phyloP scores from a whole-genome alignment of 2,113 vertebrate genomes.

The Python bivittatus region DNA sequence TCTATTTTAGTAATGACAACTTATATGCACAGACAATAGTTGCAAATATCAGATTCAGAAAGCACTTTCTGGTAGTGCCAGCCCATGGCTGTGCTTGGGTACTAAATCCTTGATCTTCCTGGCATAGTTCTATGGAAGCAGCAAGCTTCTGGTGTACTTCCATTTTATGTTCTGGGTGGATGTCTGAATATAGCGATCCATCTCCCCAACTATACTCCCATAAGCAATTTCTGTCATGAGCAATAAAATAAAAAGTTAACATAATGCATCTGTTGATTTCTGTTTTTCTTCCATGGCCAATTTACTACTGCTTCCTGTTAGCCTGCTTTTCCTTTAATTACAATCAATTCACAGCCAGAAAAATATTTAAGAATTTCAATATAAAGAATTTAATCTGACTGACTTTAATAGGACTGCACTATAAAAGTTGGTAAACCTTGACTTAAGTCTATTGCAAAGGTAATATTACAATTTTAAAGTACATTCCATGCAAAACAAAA shows the following conservation, averaged over 20 bases:
- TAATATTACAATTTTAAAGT: background rate
- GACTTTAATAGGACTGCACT: background rate
- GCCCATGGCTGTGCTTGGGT: background rate
- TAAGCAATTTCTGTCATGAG: background rate
- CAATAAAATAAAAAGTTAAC: background rate
- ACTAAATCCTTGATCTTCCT: background rate
- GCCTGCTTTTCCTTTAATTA: background rate
- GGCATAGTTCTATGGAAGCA: background rate
- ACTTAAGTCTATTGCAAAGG: background rate
- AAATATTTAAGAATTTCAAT: background rate
- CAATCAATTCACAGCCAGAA: background rate
- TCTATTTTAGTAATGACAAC: background rate
- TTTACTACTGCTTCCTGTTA: background rate
- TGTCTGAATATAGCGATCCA: background rate
- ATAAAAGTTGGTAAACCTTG: background rate
- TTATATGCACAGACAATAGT: background rate
- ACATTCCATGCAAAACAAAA: slow-evolving; percentile 3
- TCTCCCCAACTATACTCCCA: background rate
- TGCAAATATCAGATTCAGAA: background rate
- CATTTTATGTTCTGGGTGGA: background rate
- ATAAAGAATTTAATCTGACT: background rate
- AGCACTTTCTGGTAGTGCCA: background rate
- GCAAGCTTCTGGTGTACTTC: background rate
- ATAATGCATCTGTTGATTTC: background rate
- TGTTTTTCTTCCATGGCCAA: background rate